Percentiles rank a stretch among this genome's conserved stretches.
Conservation (phyloP, 2,888 invertebrate genomes). For the Acanthoscelides obtectus region DNA sequence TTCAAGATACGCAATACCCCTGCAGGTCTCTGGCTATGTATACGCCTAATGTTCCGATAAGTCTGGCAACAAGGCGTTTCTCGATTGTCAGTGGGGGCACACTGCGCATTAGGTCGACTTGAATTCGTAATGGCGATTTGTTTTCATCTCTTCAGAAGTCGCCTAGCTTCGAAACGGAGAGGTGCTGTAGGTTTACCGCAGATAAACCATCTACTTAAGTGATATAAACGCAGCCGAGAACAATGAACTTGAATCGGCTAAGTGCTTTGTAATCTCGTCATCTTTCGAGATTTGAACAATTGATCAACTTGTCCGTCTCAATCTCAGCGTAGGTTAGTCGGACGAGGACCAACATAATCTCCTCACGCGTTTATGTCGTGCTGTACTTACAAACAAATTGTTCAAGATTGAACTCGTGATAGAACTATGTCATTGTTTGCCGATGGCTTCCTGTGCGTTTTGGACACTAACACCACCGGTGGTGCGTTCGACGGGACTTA, state of each 20-base stretch:
- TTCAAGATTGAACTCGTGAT: conserved; percentile 1
- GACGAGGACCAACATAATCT: conserved; percentile 25
- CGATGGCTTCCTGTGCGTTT: conserved; percentile 37
- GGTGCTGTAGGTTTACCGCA: neutral
- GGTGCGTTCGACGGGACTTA: conserved; percentile 42
- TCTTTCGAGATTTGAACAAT: conserved; percentile 16
- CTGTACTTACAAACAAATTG: neutral
- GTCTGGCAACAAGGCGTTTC: neutral
- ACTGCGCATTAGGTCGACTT: neutral
- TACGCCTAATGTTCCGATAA: no score
- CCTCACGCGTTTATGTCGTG: neutral
- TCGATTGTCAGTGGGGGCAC: neutral
- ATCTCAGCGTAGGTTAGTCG: conserved; percentile 60
- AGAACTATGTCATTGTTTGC: conserved; percentile 40
- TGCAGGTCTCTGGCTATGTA: no score
- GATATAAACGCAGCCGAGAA: conserved; percentile 4
- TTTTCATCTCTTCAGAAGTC: neutral
- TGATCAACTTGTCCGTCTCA: conserved; percentile 46
- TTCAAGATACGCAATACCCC: no score
- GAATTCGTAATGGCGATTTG: neutral
- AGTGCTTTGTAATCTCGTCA: conserved; percentile 15
- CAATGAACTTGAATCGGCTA: conserved; percentile 21
- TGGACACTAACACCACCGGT: conserved; percentile 43
- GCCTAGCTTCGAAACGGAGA: neutral
- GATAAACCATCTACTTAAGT: neutral